Base-by-base conservation (phyloP, 2,888 invertebrate genomes). In the Caenorhabditis sp. region DNA sequence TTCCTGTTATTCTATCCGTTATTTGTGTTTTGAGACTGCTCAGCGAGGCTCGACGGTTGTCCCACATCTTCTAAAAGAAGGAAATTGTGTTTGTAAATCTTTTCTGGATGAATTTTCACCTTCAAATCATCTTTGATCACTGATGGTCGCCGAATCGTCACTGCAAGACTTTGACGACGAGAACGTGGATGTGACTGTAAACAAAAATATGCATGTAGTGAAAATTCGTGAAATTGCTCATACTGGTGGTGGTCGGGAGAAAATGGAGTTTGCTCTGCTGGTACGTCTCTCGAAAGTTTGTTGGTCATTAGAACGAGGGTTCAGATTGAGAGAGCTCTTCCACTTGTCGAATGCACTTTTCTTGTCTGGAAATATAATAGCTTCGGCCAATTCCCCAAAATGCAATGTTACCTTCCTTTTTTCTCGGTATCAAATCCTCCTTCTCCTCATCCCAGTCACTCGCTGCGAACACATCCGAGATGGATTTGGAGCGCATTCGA, bases 141-240 rank as follows among this genome's bases (percentile, higher is more conserved):
- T 1, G 38, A 31, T 54, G 80, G 68, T 24, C 66, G 49, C 19
- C 80, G 66, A 51, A 74, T 49, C 28, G 68, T 35, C 24, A 66
- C 80, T 6, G 74, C 74, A 26, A 80, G 28, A 61, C 80, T 80
- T 35, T 74, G 80, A 51, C 80, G 73, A n/a, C 80, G 63, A 5
- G 59, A 58, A 22, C 80, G 63, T 5, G 59, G 68, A 22, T 70
- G 54, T 0, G 63, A n/a, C 70, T 79, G 69, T 16, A 51, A 76
- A 22, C 5, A 44, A 58, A 31, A 56, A 28, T 51, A 2, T 35
- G 10, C 1, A 16, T 24, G 5, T n/a, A 41, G 19, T 19, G 14
- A 8, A 22, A 3, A 19, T 7, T 14, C 16, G 24, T 26, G 54
- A 14, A 4, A 24, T n/a, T 26, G 24, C 58, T 26, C 47, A 16